phyloP scores from a whole-genome alignment of 2,113 vertebrate genomes.

The Cyprinodon tularosa region DNA sequence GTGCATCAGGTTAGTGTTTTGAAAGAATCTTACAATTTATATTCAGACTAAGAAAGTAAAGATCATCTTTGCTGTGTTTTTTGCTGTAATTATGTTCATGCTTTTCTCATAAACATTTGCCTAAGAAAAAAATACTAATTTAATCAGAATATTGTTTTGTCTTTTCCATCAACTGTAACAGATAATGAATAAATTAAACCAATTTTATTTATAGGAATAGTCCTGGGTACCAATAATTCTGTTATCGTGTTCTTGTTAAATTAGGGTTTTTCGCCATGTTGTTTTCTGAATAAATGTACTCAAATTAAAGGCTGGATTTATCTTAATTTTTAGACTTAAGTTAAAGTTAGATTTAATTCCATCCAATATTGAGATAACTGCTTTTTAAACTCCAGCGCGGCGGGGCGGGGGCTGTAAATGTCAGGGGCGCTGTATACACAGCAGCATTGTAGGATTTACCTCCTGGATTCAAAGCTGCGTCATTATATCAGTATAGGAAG shows the following conservation, averaged over 20 bases:
- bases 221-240: background rate
- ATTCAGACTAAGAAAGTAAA: background rate
- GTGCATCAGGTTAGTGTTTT: background rate
- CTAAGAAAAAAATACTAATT: background rate
- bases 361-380: background rate
- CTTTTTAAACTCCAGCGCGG: background rate
- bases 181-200: background rate
- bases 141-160: background rate
- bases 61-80: background rate
- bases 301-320: too few relatives aligned
- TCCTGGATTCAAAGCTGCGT: conserved; percentile 5
- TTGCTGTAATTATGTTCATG: too few relatives aligned
- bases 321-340: background rate
- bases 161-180: background rate
- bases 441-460: background rate
- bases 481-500: conserved; percentile 18
- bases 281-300: background rate
- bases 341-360: background rate
- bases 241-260: background rate
- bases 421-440: background rate
- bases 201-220: background rate
- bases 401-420: too few relatives aligned
- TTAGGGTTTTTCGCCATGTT: background rate
- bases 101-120: background rate
- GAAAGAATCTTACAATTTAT: background rate